Base-by-base conservation (phyloP, 2,113 vertebrate genomes). In the Lasiurus borealis region DNA sequence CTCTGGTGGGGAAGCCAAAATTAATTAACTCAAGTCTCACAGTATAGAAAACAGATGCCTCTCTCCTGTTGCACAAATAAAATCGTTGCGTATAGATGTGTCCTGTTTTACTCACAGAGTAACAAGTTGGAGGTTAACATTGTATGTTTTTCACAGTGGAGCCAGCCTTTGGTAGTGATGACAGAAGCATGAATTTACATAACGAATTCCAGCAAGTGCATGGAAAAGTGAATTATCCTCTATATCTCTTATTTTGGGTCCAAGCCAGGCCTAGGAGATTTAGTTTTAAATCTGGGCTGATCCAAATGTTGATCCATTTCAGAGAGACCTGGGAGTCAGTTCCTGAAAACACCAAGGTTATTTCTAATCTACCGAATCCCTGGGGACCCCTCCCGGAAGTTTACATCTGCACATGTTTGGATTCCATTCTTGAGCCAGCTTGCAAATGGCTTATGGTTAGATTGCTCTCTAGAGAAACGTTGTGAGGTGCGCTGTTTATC, bases 11-110 rank as follows among this genome's bases (percentile, higher is more conserved):
- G 95, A 97, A 98, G 95, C 95, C 96, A 98, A 91, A 89, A 95
- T 95, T 97, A 97, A 97, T 97, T 95, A 97, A 88, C 93, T 95
- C 95, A 93, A 96, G 89, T 95, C 50, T 44, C 88, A 64, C 59
- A 68, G 92, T 96, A 97, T 96, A 97, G 97, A 89, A 98, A 97
- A 97, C 97, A 98, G 96, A 98, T 98, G 97, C 96, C 81, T 91
- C 40, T 68, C 88, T 94, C 80, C 29, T 95, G 80, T 89, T 97
- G 83, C 91, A 96, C 71, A 97, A 95, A 89, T 96, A 98, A 97
- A 90, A 89, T 92, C 90, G 97, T 97, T 98, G 94, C 96, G 96
- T 97, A 81, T 87, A 52, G 94, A 97, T 93, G 96, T 96, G 95
- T 87, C 97, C 46, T 96, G 85, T 96, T 90, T 92, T 95, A 96